Percentiles rank a stretch among this genome's conserved stretches.
Evolutionary conservation across 2,113 vertebrate species (phyloP).

Genomic region (Mohoua ochrocephala): DNA sequence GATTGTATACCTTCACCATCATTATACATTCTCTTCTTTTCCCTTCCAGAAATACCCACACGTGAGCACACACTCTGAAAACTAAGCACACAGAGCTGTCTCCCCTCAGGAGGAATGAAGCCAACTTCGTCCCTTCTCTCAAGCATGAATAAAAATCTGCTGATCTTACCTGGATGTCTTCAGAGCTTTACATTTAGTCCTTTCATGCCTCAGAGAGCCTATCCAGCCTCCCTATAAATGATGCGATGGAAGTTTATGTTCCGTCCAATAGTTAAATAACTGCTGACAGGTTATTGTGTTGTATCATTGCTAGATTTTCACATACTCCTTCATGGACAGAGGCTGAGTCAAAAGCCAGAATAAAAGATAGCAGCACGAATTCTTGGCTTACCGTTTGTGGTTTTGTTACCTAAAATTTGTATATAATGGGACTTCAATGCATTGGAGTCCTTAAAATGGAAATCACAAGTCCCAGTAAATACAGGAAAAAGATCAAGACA

Average conservation of each 20-base stretch:
- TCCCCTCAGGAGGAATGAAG: background rate
- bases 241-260: background rate
- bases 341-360: background rate
- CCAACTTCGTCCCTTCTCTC: background rate
- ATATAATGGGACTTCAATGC: background rate
- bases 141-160: conserved; percentile 1
- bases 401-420: background rate
- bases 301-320: background rate
- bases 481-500: background rate
- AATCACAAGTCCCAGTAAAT: background rate
- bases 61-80: background rate
- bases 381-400: background rate
- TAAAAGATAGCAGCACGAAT: background rate
- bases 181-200: background rate
- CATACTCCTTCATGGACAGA: background rate
- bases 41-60: background rate
- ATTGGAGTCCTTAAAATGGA: background rate
- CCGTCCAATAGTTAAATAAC: background rate
- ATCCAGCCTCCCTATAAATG: background rate
- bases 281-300: background rate
- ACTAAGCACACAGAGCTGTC: background rate
- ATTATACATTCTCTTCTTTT: background rate
- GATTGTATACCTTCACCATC: background rate
- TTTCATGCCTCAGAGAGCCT: conserved; percentile 8
- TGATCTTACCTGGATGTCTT: background rate